phyloP scores from a whole-genome alignment of 2,888 invertebrate species.

The Leucophenga montana region DNA sequence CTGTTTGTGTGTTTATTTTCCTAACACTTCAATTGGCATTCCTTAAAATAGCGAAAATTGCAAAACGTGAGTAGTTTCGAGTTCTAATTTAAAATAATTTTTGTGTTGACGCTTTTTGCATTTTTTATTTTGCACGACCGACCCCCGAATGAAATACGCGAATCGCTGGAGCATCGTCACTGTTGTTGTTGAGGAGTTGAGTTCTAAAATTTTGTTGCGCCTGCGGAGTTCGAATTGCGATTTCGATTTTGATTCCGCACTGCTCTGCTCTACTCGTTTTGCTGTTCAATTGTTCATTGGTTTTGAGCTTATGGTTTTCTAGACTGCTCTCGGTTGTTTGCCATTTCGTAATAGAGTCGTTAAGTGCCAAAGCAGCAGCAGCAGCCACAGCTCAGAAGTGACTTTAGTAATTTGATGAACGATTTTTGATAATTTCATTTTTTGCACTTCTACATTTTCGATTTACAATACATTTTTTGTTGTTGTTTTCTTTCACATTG shows the following conservation, averaged over 20 bases:
- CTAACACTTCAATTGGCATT: conserved; percentile 68
- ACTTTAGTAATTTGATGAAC: conserved; percentile 68
- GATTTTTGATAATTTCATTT: conserved; percentile 67
- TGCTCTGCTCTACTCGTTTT: too few species aligned
- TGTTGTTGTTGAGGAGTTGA: too few species aligned
- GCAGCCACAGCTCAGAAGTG: conserved; percentile 38
- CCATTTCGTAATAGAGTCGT: conserved; percentile 68
- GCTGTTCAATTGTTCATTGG: too few species aligned
- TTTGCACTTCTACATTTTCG: conserved; percentile 55
- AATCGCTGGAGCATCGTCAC: conserved; percentile 30
- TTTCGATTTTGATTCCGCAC: too few species aligned
- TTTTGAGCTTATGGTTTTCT: too few species aligned
- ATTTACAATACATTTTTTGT: conserved; percentile 23
- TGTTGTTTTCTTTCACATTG: conserved; percentile 28
- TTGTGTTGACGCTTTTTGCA: conserved; percentile 67
- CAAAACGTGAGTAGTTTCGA: conserved; percentile 67
- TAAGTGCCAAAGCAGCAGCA: conserved; percentile 55
- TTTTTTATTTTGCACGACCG: conserved; percentile 21
- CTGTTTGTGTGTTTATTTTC: conserved; percentile 59
- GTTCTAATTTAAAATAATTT: conserved; percentile 68
- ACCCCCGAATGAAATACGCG: conserved; percentile 13
- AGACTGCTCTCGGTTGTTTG: conserved; percentile 29
- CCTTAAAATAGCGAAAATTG: conserved; percentile 65
- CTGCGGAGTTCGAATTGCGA: too few species aligned
- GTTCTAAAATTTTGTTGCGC: too few species aligned